Percentiles rank a stretch among this genome's conserved stretches.
Conservation (phyloP, 2,888 invertebrate genomes). For the Clusia tigrina region DNA sequence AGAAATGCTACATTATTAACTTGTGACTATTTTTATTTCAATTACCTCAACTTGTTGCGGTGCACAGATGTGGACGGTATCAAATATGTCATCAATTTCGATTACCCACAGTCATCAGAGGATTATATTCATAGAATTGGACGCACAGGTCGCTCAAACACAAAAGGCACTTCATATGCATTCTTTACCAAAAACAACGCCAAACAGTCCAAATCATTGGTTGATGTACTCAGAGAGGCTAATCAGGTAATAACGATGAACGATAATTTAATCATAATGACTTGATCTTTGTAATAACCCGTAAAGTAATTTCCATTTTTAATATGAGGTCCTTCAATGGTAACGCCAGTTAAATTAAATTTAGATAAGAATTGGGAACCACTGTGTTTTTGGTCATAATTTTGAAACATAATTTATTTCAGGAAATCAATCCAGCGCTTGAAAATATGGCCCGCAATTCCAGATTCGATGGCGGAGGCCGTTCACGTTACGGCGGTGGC, state of each 20-base stretch:
- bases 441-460: slow-evolving; percentile 77
- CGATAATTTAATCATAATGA: too few species aligned
- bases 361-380: not conserved
- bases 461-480: slow-evolving; percentile 70
- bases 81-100: slow-evolving; percentile 95
- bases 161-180: slow-evolving; percentile 91
- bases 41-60: slow-evolving; percentile 25
- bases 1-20: not conserved
- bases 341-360: too few species aligned
- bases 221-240: slow-evolving; percentile 88
- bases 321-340: too few species aligned
- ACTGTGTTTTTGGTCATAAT: not conserved
- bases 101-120: slow-evolving; percentile 94
- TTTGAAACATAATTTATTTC: slow-evolving; percentile 42
- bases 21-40: slow-evolving; percentile 9
- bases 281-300: not conserved
- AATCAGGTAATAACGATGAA: slow-evolving; percentile 83
- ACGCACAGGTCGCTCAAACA: slow-evolving; percentile 86
- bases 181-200: slow-evolving; percentile 91
- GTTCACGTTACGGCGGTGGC: slow-evolving; percentile 66
- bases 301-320: not conserved
- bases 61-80: slow-evolving; percentile 92
- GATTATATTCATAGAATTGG: slow-evolving; percentile 97
- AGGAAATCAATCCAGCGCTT: slow-evolving; percentile 86
- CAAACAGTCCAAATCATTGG: slow-evolving; percentile 87